Conservation (phyloP, 1,140 invertebrate species). For the Cylas formicarius region DNA sequence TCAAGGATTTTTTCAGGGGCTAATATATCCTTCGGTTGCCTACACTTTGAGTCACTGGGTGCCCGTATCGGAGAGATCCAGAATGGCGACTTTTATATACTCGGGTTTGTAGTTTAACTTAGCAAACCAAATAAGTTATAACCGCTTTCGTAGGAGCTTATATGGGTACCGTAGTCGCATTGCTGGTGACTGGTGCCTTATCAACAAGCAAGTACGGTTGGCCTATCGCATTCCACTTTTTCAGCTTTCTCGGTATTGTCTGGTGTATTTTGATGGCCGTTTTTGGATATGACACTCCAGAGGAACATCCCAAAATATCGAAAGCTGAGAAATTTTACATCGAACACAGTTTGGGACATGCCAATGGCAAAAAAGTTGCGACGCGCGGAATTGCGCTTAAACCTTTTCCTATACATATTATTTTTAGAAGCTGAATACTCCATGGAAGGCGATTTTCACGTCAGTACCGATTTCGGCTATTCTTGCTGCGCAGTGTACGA, state of each 20-base stretch:
- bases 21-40: conserved; percentile 71
- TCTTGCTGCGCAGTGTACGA: conserved; percentile 71
- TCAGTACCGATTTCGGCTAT: conserved; percentile 77
- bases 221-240: conserved; percentile 71
- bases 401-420: conserved; percentile 17
- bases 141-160: conserved; percentile 6
- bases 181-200: conserved; percentile 61
- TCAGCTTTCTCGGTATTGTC: conserved; percentile 55
- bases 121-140: not conserved
- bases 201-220: conserved; percentile 60
- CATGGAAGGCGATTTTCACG: conserved; percentile 68
- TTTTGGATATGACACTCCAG: conserved; percentile 60
- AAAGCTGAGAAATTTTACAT: conserved; percentile 57
- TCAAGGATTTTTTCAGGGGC: conserved; percentile 71
- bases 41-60: conserved; percentile 73
- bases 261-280: conserved; percentile 57
- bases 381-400: not conserved
- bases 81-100: conserved; percentile 50
- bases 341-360: conserved; percentile 38
- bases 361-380: conserved; percentile 7
- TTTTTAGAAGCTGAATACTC: conserved; percentile 51
- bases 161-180: conserved; percentile 63
- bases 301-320: conserved; percentile 51
- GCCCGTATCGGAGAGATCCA: conserved; percentile 51
- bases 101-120: conserved; percentile 42